These are phyloP conservation scores for Oryzias dopingdopingensis DNA, from an alignment of 2,797 vertebrate genomes.

Conservation along the genomic window DNA sequence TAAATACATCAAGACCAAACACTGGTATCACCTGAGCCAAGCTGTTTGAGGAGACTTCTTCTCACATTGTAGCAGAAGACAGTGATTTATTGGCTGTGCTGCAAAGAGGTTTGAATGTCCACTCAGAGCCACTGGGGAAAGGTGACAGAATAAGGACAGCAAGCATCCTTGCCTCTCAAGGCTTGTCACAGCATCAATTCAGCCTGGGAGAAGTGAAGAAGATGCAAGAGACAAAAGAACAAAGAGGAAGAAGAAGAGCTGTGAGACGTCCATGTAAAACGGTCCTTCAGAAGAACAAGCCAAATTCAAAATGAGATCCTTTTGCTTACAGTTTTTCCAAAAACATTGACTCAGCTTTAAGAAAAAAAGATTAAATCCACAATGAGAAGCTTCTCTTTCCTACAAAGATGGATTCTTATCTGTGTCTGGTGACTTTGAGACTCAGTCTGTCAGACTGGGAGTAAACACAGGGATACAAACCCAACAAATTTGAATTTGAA, in stretches of 20 bases:
- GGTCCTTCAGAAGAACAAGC: slow-evolving; percentile 6
- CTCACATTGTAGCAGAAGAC: slow-evolving; percentile 63
- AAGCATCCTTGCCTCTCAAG: slow-evolving; percentile 66
- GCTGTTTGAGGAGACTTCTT: slow-evolving; percentile 62
- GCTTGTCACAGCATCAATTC: slow-evolving; percentile 62
- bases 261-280: slow-evolving; percentile 9
- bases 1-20: slow-evolving; percentile 54
- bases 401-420: slow-evolving; percentile 8
- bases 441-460: slow-evolving; percentile 6
- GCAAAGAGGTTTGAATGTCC: slow-evolving; percentile 61
- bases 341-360: too few species aligned
- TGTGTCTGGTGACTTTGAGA: slow-evolving; percentile 42
- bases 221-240: slow-evolving; percentile 31
- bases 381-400: neutral
- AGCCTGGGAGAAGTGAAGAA: slow-evolving; percentile 46
- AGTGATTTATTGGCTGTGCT: slow-evolving; percentile 80
- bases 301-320: neutral
- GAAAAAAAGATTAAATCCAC: too few species aligned
- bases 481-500: slow-evolving; percentile 40
- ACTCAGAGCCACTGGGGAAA: slow-evolving; percentile 68
- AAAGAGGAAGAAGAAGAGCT: slow-evolving; percentile 23
- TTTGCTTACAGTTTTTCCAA: neutral
- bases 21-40: slow-evolving; percentile 49
- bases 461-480: slow-evolving; percentile 11
- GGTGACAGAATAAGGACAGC: slow-evolving; percentile 80